These are phyloP conservation scores for Xyrichtys novacula DNA, from an alignment of 2,797 vertebrate genomes.

Conservation along the genomic window DNA sequence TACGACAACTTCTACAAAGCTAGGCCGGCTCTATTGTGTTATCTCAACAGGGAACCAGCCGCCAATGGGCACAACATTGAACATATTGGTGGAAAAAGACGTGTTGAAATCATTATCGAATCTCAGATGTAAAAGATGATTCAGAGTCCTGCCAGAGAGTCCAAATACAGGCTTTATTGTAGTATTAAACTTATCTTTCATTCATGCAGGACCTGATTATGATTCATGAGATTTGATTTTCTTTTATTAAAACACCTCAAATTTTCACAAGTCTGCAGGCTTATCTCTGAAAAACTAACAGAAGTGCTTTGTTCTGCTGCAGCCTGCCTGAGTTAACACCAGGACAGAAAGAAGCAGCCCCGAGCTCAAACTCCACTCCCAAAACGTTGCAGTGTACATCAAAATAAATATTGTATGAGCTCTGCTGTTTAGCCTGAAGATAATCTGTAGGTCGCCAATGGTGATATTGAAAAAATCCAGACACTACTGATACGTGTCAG, in stretches of 20 bases:
- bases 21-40: constrained; percentile 14
- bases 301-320: constrained; percentile 35
- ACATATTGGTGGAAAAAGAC: too few relatives aligned
- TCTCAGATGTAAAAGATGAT: not conserved
- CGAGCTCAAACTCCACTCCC: constrained; percentile 32
- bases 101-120: constrained; percentile 8
- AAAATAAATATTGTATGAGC: constrained; percentile 57
- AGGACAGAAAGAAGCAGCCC: constrained; percentile 26
- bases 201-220: constrained; percentile 16
- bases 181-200: not conserved
- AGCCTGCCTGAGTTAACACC: constrained; percentile 22
- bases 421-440: constrained; percentile 47
- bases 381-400: constrained; percentile 35
- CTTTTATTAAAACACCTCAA: constrained; percentile 15
- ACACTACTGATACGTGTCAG: constrained; percentile 26
- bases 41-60: constrained; percentile 5
- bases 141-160: not conserved
- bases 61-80: not conserved
- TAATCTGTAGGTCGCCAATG: constrained; percentile 36
- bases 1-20: too few relatives aligned
- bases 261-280: constrained; percentile 28
- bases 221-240: constrained; percentile 34
- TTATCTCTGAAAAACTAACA: constrained; percentile 39
- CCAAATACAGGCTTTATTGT: too few relatives aligned
- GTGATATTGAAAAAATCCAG: constrained; percentile 19